Conservation (phyloP, 2,113 vertebrate species). For the mouse (Mus musculus) region DNA sequence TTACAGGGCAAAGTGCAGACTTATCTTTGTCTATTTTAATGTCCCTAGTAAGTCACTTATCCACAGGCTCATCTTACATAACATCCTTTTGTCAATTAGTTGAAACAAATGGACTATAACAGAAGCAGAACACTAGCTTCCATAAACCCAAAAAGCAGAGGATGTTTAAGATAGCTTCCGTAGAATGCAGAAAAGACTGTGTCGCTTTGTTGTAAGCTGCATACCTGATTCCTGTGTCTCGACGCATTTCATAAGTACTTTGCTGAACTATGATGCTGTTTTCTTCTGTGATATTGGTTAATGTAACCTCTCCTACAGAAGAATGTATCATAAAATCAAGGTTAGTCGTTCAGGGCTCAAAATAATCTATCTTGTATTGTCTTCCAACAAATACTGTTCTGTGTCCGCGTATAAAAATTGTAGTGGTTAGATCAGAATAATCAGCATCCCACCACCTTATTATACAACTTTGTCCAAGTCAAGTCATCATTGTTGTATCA, state of each 20-base stretch:
- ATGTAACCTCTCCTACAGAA: background rate
- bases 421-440: background rate
- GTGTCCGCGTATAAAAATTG: background rate
- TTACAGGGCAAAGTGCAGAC: background rate
- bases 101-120: background rate
- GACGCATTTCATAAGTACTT: background rate
- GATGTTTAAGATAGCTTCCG: background rate
- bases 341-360: background rate
- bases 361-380: background rate
- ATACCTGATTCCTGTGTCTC: background rate
- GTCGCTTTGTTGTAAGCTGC: background rate
- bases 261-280: too few species aligned
- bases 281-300: background rate
- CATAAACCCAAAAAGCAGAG: too few species aligned
- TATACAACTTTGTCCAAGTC: background rate
- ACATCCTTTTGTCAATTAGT: background rate
- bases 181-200: background rate
- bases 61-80: background rate
- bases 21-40: background rate
- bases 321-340: background rate
- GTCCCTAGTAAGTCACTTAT: background rate
- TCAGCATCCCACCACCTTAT: background rate
- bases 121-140: background rate
- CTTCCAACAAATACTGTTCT: background rate
- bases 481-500: background rate